A percentile compares a stretch with the other conserved stretches of the same genome.
Evolutionary conservation across 2,888 invertebrate species (phyloP).

Genomic region (Chesias legatella): DNA sequence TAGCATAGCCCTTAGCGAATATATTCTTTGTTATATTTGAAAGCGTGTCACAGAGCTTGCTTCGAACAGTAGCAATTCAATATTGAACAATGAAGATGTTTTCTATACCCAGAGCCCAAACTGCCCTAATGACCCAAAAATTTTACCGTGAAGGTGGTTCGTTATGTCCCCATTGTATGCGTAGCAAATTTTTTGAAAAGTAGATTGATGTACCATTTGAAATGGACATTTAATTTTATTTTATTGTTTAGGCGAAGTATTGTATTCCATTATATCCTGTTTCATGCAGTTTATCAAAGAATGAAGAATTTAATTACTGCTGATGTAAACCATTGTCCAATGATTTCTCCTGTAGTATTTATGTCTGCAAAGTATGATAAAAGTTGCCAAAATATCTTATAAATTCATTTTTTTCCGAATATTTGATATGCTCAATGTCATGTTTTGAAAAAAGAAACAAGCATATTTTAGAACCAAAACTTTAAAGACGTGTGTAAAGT

Average conservation of each 20-base stretch:
- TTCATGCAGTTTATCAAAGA: background rate
- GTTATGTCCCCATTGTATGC: slow-evolving; percentile 36
- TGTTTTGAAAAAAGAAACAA: too few species aligned
- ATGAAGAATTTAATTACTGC: too few species aligned
- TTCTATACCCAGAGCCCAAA: slow-evolving; percentile 16
- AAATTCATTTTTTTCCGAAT: too few species aligned
- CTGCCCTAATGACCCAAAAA: slow-evolving; percentile 46
- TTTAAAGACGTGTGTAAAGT: too few species aligned
- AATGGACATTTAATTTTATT: slow-evolving; percentile 4
- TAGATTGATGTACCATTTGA: slow-evolving; percentile 30
- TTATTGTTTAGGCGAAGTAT: background rate
- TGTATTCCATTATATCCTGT: background rate
- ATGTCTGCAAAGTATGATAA: too few species aligned
- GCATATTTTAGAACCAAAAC: too few species aligned
- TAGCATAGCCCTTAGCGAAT: slow-evolving; percentile 27
- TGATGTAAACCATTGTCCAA: too few species aligned
- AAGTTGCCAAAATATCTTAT: too few species aligned
- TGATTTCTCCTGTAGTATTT: too few species aligned
- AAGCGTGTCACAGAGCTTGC: slow-evolving; percentile 39
- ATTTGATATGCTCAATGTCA: too few species aligned
- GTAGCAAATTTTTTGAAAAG: slow-evolving; percentile 20
- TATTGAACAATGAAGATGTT: slow-evolving; percentile 27
- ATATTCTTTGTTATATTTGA: slow-evolving; percentile 40
- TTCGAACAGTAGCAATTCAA: slow-evolving; percentile 55
- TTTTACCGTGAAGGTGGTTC: slow-evolving; percentile 40